Conservation (phyloP, 2,113 vertebrate genomes). For the Muscicapa adusta region DNA sequence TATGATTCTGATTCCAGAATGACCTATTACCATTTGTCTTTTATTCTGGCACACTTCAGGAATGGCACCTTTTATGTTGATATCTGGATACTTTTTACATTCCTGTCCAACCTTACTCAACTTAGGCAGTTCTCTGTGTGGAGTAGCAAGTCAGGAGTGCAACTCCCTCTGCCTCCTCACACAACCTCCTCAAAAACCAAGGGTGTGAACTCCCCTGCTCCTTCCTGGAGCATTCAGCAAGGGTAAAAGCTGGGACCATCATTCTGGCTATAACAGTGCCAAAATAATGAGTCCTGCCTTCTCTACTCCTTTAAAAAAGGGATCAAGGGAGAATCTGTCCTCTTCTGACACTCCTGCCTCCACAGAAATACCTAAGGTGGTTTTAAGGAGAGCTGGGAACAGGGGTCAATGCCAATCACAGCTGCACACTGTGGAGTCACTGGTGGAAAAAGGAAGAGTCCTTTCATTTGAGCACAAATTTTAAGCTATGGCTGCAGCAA, state of each 20-base stretch:
- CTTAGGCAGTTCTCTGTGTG: background rate
- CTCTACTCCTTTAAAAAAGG: background rate
- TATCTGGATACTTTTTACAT: conserved; percentile 13
- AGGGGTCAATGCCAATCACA: background rate
- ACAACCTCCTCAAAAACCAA: background rate
- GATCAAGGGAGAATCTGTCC: background rate
- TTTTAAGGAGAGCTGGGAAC: background rate
- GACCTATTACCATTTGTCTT: conserved; percentile 40
- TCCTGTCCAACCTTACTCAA: background rate
- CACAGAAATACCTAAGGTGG: background rate
- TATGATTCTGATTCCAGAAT: conserved; percentile 42
- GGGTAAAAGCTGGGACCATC: background rate
- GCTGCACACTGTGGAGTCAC: background rate
- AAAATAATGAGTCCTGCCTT: background rate
- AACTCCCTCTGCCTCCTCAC: background rate
- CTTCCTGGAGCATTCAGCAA: background rate
- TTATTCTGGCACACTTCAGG: conserved; percentile 24
- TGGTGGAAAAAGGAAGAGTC: background rate
- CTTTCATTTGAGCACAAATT: background rate
- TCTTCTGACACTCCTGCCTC: background rate
- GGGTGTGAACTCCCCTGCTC: background rate
- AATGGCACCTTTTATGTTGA: conserved; percentile 35
- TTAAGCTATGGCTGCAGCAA: conserved; percentile 19
- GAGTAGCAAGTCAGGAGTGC: background rate
- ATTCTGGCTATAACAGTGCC: background rate